phyloP scores from a whole-genome alignment of 2,888 invertebrate genomes.

The Tipula confusa region DNA sequence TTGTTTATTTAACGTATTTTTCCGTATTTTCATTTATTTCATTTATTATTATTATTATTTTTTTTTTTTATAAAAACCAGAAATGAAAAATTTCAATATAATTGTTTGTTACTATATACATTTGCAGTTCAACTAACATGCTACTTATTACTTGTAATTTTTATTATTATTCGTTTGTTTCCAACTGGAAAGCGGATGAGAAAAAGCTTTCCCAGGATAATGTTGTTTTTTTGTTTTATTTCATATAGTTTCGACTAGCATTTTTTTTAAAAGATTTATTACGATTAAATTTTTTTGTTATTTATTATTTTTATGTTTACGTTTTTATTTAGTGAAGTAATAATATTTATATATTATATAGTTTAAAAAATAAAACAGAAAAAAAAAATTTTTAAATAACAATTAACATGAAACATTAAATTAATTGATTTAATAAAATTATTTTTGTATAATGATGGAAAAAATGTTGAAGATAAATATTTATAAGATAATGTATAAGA shows the following conservation, averaged over 20 bases:
- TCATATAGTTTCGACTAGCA: not conserved
- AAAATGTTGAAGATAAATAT: not conserved
- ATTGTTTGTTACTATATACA: not conserved
- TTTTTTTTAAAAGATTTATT: not conserved
- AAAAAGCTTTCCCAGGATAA: not conserved
- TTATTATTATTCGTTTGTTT: not conserved
- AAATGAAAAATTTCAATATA: not conserved
- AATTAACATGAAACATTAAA: not conserved
- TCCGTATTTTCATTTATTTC: not conserved
- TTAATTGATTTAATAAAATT: constrained; percentile 15
- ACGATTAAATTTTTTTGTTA: not conserved
- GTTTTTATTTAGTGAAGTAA: not conserved
- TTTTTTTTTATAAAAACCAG: not conserved
- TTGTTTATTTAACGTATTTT: not conserved
- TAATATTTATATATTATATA: no score
- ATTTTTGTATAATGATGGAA: constrained; percentile 8
- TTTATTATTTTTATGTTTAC: not conserved
- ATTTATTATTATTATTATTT: no score
- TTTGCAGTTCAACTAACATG: not conserved
- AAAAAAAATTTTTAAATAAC: no score
- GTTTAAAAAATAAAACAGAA: not conserved
- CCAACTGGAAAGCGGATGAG: not conserved
- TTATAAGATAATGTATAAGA: constrained; percentile 20
- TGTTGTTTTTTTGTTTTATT: not conserved
- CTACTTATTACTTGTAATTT: not conserved